Conservation (phyloP, 1,140 invertebrate species). For the Cotesia vestalis region DNA sequence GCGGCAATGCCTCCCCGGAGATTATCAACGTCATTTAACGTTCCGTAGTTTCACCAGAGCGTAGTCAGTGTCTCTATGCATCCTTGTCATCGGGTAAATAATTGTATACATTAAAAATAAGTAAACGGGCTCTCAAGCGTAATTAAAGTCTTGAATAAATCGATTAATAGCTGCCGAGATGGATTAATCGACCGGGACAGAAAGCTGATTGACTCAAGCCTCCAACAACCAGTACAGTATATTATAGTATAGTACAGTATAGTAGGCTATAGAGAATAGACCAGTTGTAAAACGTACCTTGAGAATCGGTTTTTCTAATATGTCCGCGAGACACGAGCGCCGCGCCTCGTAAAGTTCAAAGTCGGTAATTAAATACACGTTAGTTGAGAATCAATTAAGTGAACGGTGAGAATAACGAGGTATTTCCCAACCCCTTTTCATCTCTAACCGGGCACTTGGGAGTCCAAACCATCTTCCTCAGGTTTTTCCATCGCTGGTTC, state of each 20-base stretch:
- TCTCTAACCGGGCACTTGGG: neutral
- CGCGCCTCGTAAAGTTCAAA: conserved; percentile 28
- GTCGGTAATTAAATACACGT: conserved; percentile 32
- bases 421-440: conserved; percentile 7
- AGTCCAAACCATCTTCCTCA: neutral
- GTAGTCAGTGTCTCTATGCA: neutral
- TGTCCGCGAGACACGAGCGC: conserved; percentile 14
- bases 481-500: no score
- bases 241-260: neutral
- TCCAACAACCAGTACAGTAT: neutral
- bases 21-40: no score
- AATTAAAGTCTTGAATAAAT: conserved; percentile 33
- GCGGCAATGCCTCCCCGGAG: no score
- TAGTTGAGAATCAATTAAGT: conserved; percentile 33
- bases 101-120: neutral
- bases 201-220: conserved; percentile 22
- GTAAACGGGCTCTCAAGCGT: conserved; percentile 2
- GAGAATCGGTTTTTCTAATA: neutral
- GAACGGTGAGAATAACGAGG: conserved; percentile 14
- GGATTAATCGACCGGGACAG: conserved; percentile 25
- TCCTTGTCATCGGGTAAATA: neutral
- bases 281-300: conserved; percentile 16
- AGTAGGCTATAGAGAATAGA: neutral
- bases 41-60: neutral
- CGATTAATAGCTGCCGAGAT: conserved; percentile 27